Evolutionary conservation across 2,113 vertebrate species (phyloP).

Genomic region (Callocephalon fimbriatum): DNA sequence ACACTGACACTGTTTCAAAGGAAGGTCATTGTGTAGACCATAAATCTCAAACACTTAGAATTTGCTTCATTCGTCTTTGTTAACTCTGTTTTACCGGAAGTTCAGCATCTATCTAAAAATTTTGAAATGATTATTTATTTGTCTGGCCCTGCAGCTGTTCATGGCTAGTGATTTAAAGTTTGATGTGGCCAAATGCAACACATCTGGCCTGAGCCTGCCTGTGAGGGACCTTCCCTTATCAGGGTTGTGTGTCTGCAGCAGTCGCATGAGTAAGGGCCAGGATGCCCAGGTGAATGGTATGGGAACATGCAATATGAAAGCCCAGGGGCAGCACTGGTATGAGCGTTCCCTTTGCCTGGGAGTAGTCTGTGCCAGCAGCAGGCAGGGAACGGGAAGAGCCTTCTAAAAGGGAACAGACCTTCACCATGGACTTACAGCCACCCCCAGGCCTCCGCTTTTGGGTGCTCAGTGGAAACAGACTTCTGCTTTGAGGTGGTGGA

Average conservation of each 20-base stretch:
- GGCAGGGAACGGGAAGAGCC: background rate
- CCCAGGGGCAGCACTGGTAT: background rate
- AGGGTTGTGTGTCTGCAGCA: background rate
- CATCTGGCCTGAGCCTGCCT: background rate
- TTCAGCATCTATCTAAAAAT: background rate
- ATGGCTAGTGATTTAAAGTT: background rate
- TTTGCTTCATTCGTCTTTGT: background rate
- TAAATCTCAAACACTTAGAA: conserved; percentile 60
- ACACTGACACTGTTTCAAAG: conserved; percentile 43
- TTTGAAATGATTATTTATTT: background rate
- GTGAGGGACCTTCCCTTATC: background rate
- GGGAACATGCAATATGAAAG: accelerated
- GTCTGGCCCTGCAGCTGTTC: background rate
- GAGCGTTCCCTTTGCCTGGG: background rate
- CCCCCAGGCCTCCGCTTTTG: background rate
- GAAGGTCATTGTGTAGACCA: conserved; percentile 27
- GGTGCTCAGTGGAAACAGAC: accelerated
- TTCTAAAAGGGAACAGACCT: background rate
- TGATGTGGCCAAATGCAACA: background rate
- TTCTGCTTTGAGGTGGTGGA: background rate
- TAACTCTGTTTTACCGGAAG: conserved; percentile 17
- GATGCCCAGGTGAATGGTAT: accelerated
- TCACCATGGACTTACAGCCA: background rate
- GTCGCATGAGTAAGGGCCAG: accelerated
- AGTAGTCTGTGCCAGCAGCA: background rate